phyloP scores from a whole-genome alignment of 2,888 invertebrate genomes.

The Microchrysa polita region DNA sequence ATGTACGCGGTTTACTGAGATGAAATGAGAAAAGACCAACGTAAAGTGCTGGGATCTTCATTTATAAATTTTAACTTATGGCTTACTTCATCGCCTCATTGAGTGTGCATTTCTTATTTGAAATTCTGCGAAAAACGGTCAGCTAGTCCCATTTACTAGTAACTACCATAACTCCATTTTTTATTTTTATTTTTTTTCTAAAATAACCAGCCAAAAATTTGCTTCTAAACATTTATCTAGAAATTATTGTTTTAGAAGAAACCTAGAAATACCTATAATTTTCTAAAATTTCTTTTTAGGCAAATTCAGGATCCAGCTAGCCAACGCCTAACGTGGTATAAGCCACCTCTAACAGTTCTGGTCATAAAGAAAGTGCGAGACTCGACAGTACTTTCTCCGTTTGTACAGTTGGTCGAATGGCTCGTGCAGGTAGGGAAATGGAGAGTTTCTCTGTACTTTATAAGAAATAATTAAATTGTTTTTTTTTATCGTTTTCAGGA shows the following conservation, averaged over 20 bases:
- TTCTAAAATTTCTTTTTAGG: slow-evolving; percentile 67
- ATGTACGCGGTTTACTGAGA: too few relatives aligned
- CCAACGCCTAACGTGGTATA: slow-evolving; percentile 96
- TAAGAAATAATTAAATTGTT: neutral
- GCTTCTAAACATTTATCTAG: neutral
- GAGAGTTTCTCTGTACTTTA: neutral
- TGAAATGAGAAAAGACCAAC: too few relatives aligned
- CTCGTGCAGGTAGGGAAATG: slow-evolving; percentile 86
- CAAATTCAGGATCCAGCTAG: slow-evolving; percentile 98
- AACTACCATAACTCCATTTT: too few relatives aligned
- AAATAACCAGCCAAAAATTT: neutral
- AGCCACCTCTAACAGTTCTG: slow-evolving; percentile 93
- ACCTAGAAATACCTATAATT: neutral
- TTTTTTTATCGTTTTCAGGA: slow-evolving; percentile 72
- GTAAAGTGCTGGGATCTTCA: too few relatives aligned
- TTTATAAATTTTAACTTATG: too few relatives aligned
- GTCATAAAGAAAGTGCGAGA: slow-evolving; percentile 97
- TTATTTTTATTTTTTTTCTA: neutral
- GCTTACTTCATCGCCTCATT: too few relatives aligned
- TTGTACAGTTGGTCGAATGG: slow-evolving; percentile 93
- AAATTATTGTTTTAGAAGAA: too few relatives aligned
- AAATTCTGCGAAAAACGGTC: too few relatives aligned
- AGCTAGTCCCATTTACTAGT: too few relatives aligned
- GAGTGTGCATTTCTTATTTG: too few relatives aligned
- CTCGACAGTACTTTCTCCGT: slow-evolving; percentile 86